Evolutionary conservation across 2,888 invertebrate species (phyloP).

Genomic region (Carabus problematicus): DNA sequence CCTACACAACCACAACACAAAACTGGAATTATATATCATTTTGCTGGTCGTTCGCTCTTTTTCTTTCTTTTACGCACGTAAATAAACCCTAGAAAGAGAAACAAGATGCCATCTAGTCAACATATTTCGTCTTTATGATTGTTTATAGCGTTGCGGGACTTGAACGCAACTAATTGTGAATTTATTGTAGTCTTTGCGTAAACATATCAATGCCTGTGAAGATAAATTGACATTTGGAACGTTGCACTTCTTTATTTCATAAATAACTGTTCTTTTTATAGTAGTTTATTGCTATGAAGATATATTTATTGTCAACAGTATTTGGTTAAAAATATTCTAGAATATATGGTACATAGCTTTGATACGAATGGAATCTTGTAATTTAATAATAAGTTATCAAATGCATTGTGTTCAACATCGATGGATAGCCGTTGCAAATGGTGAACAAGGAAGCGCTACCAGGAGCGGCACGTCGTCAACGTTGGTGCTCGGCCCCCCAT

Average conservation of each 20-base stretch:
- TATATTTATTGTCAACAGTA: too few species aligned
- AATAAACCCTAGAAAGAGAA: not conserved
- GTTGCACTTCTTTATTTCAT: too few species aligned
- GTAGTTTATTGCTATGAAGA: too few species aligned
- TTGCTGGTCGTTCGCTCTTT: slow-evolving; percentile 6
- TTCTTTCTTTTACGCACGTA: slow-evolving; percentile 3
- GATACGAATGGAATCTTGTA: too few species aligned
- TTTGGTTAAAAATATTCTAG: too few species aligned
- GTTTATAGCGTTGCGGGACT: slow-evolving; percentile 26
- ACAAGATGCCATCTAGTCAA: not conserved
- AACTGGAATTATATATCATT: slow-evolving; percentile 35
- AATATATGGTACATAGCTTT: too few species aligned
- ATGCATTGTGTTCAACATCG: too few species aligned
- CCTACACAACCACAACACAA: slow-evolving; percentile 27
- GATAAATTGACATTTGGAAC: too few species aligned
- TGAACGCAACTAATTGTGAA: slow-evolving; percentile 27
- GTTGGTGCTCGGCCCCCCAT: slow-evolving; percentile 26
- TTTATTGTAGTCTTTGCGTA: slow-evolving; percentile 7
- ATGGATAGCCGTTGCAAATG: too few species aligned
- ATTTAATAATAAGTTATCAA: too few species aligned
- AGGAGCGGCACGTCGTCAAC: slow-evolving; percentile 11
- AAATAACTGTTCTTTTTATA: too few species aligned
- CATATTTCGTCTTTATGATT: slow-evolving; percentile 25
- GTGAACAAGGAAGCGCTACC: slow-evolving; percentile 7
- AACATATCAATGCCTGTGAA: too few species aligned